Base-by-base conservation (phyloP, 2,113 vertebrate genomes). In the Bubo bubo region DNA sequence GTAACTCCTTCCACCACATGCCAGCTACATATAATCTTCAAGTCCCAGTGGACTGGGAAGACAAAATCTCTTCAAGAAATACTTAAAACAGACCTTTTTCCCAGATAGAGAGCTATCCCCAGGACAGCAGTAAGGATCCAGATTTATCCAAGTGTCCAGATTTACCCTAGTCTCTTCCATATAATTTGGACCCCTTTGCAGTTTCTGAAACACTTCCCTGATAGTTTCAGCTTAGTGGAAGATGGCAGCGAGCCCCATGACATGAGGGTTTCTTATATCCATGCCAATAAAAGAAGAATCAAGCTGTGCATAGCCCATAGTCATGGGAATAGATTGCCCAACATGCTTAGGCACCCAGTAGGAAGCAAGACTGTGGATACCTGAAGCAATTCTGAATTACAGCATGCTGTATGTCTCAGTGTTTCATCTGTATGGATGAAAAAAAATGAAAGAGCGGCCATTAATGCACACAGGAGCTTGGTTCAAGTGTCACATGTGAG, bases 401-500 rank as follows among this genome's bases (percentile, higher is more conserved):
- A 84, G 52, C 60, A 19, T 0, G 7, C 59, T 77, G 43, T 27
- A 59, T 19, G 35, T 37, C 53, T 70, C 62, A 11, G 50, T 59
- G 60, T 90, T 97, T 93, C 93, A 90, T 87, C 84, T 90, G 37
- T 7, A 12, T 4, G 28, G 90, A 92, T 58, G 58, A 96, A 95
- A 88, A 24, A 70, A 93, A 88, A 84, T 21, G 72, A 49, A 75
- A 91, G 70, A 32, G 39, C 37, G 45, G 56, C 27, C 77, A 41
- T 56, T 41, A 72, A 30, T 5, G 8, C 37, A 56, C 19, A 13
- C 22, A 71, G 74, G 52, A 85, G 56, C 43, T 79, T 1, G 0
- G 37, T 72, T 91, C 77, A 77, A 59, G 60, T 13, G 30, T 37
- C 39, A 47, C 14, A 5, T 11, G 23, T 41, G 34, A 87, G 56